Evolutionary conservation across 2,888 invertebrate genomes (phyloP), one percentile per base, ranked within the genome.

Genomic region (Cataglyphis cursor): DNA sequence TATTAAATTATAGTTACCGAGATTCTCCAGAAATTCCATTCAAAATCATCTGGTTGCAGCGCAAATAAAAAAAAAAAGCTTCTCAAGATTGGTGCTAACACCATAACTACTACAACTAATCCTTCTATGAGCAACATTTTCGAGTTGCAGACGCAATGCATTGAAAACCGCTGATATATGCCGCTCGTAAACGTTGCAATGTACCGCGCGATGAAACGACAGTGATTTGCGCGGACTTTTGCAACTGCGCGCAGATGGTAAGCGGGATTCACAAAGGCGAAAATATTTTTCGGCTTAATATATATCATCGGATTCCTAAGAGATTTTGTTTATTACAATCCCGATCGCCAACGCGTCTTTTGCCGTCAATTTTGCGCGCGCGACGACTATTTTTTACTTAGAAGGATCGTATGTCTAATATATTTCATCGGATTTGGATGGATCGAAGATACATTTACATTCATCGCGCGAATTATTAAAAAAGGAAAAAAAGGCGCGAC

Each of bases 401-500:
- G 2, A 21, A 44, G 31, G 18, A 35, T 57, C 54, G 24, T 12
- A n/a, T 12, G 8, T 51, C 59, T 80, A 59, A 80, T 70, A 68
- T 80, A 80, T 70, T 59, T 80, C 70, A 59, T 12, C 70, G 68
- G 78, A 80, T 80, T 80, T 44, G 70, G 35, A 70, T 12, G 59
- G 18, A 35, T 66, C 41, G 62, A 44, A 51, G 64, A 51, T 57
- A 54, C 87, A 82, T 85, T 87, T 82, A 81, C 84, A 87, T 84
- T 84, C 81, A 84, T 84, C 81, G 87, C 83, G 48, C 87, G 81
- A 24, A 24, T 70, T 61, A 48, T 44, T 10, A n/a, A n/a, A n/a
- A n/a, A 28, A 70, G 75, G 44, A 57, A 68, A 44, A 44, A 70
- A 54, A 61, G 82, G 68, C 24, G 78, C 66, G 84, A 51, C 59